Evolutionary conservation across 1,140 invertebrate species (phyloP).

Genomic region (Drosophila setifemur): DNA sequence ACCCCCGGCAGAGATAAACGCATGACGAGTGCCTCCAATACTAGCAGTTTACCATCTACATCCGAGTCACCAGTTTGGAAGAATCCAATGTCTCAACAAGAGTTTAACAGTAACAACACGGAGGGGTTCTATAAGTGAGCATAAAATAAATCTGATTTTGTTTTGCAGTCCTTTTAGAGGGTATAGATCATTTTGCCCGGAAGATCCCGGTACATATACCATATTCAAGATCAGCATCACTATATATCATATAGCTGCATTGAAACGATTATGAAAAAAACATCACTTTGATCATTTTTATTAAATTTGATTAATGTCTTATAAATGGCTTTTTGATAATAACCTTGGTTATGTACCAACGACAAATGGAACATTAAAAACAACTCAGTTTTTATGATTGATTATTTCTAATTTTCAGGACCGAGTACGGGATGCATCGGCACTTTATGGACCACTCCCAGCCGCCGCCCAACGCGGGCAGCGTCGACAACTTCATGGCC

Average conservation of each 20-base stretch:
- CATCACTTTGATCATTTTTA: too few relatives aligned
- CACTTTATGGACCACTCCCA: conserved; percentile 82
- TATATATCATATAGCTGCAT: too few relatives aligned
- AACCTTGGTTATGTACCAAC: too few relatives aligned
- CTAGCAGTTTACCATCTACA: conserved; percentile 78
- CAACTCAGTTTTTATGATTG: background rate
- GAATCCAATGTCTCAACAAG: conserved; percentile 82
- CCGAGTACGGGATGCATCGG: conserved; percentile 81
- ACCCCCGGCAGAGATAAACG: conserved; percentile 70
- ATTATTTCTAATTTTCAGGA: conserved; percentile 40
- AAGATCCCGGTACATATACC: too few relatives aligned
- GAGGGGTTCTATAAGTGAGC: conserved; percentile 81
- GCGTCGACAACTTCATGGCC: conserved; percentile 79
- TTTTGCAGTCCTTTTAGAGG: too few relatives aligned
- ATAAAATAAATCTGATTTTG: too few relatives aligned
- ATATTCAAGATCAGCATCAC: too few relatives aligned
- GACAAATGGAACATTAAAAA: too few relatives aligned
- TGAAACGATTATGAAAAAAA: too few relatives aligned
- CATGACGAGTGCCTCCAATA: conserved; percentile 79
- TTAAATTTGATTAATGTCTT: too few relatives aligned
- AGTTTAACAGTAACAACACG: conserved; percentile 81
- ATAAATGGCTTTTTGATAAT: too few relatives aligned
- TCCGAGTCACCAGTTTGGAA: conserved; percentile 82
- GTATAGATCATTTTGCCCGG: too few relatives aligned
- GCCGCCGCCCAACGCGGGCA: conserved; percentile 71